Percentiles rank a stretch among this genome's conserved stretches.
Conservation (phyloP, 2,113 vertebrate species). For the Thryonomys swinderianus region DNA sequence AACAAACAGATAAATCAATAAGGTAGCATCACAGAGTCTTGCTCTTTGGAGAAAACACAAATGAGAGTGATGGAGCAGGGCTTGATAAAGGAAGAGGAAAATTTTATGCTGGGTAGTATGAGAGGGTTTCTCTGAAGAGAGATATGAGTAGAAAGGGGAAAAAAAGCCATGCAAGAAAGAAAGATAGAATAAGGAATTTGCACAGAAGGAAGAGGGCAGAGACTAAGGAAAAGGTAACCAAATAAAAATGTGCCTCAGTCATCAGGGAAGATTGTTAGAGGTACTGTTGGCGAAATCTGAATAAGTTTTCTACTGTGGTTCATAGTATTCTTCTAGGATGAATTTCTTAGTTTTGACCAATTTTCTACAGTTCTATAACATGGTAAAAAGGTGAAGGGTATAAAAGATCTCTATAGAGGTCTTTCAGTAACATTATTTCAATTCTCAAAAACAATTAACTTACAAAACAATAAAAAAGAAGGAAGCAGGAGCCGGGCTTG, state of each 20-base stretch:
- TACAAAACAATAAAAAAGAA: not conserved
- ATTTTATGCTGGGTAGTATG: not conserved
- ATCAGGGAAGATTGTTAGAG: not conserved
- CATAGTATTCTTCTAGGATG: not conserved
- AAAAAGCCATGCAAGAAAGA: not conserved
- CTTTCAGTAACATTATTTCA: conserved; percentile 21
- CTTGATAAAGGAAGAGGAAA: not conserved
- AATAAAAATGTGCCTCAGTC: not conserved
- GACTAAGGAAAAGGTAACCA: not conserved
- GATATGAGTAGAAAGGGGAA: not conserved
- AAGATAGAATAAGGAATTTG: not conserved
- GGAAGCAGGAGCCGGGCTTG: not conserved
- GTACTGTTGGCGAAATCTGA: not conserved
- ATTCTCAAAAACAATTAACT: conserved; percentile 15
- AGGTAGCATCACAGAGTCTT: not conserved
- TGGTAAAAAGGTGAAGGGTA: not conserved
- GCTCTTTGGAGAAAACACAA: not conserved
- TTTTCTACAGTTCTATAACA: not conserved
- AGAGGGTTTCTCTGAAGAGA: not conserved
- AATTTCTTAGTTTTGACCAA: not conserved
- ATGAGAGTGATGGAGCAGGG: not conserved
- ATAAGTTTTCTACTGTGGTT: not conserved
- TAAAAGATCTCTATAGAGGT: not conserved
- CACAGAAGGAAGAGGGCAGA: not conserved
- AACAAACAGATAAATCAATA: not conserved